Conservation (phyloP, 2,888 invertebrate genomes). For the Thecophora atra region DNA sequence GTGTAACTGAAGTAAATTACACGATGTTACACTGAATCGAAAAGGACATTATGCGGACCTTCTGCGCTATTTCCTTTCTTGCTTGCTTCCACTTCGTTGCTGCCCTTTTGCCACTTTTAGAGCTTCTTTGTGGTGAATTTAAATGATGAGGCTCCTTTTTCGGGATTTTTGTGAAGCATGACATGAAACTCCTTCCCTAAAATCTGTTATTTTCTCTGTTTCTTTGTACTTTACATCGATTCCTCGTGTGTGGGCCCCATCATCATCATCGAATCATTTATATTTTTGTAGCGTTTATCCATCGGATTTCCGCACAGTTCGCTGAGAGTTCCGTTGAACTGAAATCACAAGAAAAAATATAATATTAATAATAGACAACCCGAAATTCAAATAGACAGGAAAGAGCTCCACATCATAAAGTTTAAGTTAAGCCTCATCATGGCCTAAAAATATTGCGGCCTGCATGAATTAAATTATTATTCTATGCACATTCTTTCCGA, state of each 20-base stretch:
- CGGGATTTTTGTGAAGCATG: not conserved
- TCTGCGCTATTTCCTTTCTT: too few relatives aligned
- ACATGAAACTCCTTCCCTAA: not conserved
- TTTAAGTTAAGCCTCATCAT: conserved; percentile 11
- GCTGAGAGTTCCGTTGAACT: not conserved
- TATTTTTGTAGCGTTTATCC: not conserved
- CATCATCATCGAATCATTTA: too few relatives aligned
- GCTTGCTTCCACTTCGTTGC: too few relatives aligned
- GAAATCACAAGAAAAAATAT: too few relatives aligned
- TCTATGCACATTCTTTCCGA: conserved; percentile 19
- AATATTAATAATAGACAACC: too few relatives aligned
- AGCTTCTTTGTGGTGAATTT: too few relatives aligned
- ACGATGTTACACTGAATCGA: too few relatives aligned
- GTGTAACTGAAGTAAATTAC: too few relatives aligned
- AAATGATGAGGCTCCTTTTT: not conserved
- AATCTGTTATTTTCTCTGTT: not conserved
- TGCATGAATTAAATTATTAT: conserved; percentile 21
- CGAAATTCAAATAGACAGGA: not conserved
- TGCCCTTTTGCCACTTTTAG: too few relatives aligned
- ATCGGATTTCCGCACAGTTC: not conserved
- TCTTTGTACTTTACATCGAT: not conserved
- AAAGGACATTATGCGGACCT: too few relatives aligned
- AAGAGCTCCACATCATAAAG: conserved; percentile 2
- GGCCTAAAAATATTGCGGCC: conserved; percentile 18
- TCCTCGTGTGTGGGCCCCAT: too few relatives aligned